These are phyloP conservation scores for Clivina fossor DNA, from an alignment of 2,888 invertebrate genomes.

Conservation along the genomic window DNA sequence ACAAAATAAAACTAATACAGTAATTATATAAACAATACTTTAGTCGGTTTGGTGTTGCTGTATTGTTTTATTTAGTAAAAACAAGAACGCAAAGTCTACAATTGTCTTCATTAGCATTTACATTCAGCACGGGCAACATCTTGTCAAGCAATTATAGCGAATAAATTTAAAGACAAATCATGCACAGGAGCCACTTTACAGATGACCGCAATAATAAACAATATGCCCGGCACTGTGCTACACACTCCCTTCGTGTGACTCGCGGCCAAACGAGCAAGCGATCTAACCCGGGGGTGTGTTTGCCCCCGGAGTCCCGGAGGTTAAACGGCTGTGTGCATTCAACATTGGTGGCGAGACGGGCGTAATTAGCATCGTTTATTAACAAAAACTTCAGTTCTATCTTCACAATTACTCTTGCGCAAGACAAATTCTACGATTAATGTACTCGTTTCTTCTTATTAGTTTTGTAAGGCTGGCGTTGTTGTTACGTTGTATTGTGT, in stretches of 20 bases:
- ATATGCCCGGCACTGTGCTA: too few species aligned
- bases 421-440: constrained; percentile 33
- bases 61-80: too few species aligned
- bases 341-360: not conserved
- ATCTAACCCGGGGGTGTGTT: too few species aligned
- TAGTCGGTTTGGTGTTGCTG: too few species aligned
- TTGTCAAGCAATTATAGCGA: too few species aligned
- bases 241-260: too few species aligned
- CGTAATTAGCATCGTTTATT: constrained; percentile 33
- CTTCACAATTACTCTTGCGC: constrained; percentile 30
- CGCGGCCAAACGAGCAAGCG: too few species aligned
- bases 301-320: not conserved
- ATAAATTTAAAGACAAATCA: constrained; percentile 26
- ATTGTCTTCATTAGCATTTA: too few species aligned
- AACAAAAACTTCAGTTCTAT: constrained; percentile 28
- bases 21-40: too few species aligned
- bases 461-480: constrained; percentile 14
- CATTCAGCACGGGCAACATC: too few species aligned
- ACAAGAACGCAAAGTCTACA: too few species aligned
- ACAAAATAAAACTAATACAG: too few species aligned
- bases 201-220: constrained; percentile 31
- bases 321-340: not conserved
- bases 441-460: constrained; percentile 33
- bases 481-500: constrained; percentile 10
- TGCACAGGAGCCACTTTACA: constrained; percentile 13